phyloP scores from a whole-genome alignment of 1,140 invertebrate species.

The Manduca sexta region DNA sequence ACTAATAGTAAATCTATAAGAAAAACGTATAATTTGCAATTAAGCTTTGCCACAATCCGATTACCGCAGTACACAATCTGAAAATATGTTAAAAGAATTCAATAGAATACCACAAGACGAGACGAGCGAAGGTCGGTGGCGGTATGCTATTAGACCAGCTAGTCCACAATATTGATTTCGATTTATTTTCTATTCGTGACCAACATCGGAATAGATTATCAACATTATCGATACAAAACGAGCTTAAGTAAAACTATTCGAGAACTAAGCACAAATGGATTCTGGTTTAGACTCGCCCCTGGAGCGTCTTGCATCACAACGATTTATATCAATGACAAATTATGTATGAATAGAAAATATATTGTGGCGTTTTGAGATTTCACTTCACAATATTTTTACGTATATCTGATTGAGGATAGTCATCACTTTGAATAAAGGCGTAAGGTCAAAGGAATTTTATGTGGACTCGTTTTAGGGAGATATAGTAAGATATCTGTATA shows the following conservation, averaged over 20 bases:
- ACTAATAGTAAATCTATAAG: no score
- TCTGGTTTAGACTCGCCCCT: not conserved
- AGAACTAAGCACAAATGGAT: not conserved
- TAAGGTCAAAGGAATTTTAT: no score
- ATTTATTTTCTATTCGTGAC: conserved; percentile 53
- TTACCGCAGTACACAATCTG: not conserved
- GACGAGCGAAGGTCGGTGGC: conserved; percentile 17
- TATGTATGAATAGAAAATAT: not conserved
- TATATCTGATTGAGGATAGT: no score
- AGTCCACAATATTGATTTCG: conserved; percentile 48
- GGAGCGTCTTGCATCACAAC: conserved; percentile 2
- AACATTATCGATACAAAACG: conserved; percentile 31
- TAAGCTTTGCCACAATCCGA: no score
- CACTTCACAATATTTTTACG: no score
- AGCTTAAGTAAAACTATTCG: conserved; percentile 17
- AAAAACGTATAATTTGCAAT: no score
- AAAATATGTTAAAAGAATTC: not conserved
- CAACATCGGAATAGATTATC: conserved; percentile 39
- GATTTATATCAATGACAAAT: conserved; percentile 18
- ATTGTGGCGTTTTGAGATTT: not conserved
- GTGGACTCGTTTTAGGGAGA: no score
- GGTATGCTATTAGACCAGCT: conserved; percentile 38
- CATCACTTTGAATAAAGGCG: no score
- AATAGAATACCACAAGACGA: not conserved
- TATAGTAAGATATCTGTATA: no score